Base-by-base conservation (phyloP, 2,888 invertebrate genomes). In the Leucophora obtusa region DNA sequence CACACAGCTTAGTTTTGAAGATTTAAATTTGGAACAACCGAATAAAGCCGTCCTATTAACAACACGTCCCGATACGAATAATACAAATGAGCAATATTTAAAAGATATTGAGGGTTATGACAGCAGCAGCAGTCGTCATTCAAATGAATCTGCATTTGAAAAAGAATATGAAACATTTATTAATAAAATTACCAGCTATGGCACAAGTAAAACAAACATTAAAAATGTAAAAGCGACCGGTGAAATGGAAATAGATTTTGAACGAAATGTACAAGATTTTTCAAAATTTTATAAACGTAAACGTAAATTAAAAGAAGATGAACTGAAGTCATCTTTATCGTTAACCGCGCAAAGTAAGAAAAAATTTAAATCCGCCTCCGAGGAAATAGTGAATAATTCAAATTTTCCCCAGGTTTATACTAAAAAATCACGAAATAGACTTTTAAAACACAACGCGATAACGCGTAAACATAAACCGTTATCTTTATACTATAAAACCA, bases 151-250 rank as follows among this genome's bases (percentile, higher is more conserved):
- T 2, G 65, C 77, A 10, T 88, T 88, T 65, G 88, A 86, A 75
- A 88, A 88, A 82, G 87, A 87, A 80, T 88, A 88, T 75, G 86
- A 88, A 75, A 89, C 88, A 0, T 88, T 88, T 33, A 89, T 88
- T 6, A 86, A 88, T 80, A 87, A 87, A 76, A 86, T 85, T 24
- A 86, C 84, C 5, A 85, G 81, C 33, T 86, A 86, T 14, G 33
- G 69, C 0, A 11, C 35, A 10, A 18, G 56, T 18, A 68, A 28
- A 10, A 11, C 51, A n/a, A 38, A 18, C 17, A 18, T 9, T 7
- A 38, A 28, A 17, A 47, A n/a, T 47, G 43, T 47, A n/a, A 47
- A 47, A 47, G 1, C 15, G 18, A 59, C 54, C 15, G 56, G 65
- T 0, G 81, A 81, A 8, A 82, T 63, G 0, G 79, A 79, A 1